Conservation (phyloP, 2,113 vertebrate genomes). For the Silurus meridionalis region DNA sequence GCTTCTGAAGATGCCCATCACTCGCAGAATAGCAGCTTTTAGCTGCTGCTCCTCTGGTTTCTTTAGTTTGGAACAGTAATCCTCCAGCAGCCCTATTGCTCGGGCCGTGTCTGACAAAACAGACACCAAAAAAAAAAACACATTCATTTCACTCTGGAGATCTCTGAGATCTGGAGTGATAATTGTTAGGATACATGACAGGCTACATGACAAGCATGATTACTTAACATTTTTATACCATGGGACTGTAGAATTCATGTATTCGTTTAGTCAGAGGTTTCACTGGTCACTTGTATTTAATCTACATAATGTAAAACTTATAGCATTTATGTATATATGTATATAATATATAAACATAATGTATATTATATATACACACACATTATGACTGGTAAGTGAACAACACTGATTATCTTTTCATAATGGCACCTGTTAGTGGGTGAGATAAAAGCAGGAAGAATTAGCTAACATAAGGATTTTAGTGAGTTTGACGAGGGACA, state of each 20-base stretch:
- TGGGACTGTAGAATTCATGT: not conserved
- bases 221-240: not conserved
- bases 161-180: not conserved
- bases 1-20: conserved; percentile 92
- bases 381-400: no score
- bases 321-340: no score
- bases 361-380: no score
- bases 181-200: no score
- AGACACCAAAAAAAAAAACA: not conserved
- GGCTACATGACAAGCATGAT: no score
- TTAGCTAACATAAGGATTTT: no score
- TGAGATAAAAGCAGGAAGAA: no score
- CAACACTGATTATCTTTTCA: no score
- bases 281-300: not conserved
- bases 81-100: conserved; percentile 86
- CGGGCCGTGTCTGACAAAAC: conserved; percentile 80
- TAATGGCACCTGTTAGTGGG: no score
- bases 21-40: conserved; percentile 88
- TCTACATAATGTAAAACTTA: no score
- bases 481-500: no score
- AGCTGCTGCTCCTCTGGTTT: conserved; percentile 88
- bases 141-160: not conserved
- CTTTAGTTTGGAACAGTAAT: conserved; percentile 87
- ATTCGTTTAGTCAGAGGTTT: not conserved
- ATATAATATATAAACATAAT: no score